Evolutionary conservation across 2,888 invertebrate species (phyloP).

Genomic region (Euplexia lucipara): DNA sequence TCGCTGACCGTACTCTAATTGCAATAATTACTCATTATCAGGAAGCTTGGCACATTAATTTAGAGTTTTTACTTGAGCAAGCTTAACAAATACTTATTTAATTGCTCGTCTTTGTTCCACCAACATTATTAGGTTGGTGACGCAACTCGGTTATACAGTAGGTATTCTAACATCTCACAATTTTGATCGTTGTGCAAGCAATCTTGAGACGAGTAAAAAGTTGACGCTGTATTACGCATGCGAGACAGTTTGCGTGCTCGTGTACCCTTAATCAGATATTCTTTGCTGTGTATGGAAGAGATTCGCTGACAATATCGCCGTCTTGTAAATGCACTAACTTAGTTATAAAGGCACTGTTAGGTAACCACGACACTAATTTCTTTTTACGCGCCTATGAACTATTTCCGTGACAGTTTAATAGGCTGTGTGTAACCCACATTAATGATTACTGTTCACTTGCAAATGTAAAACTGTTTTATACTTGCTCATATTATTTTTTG

Average conservation of each 20-base stretch:
- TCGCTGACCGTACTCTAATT: conserved; percentile 85
- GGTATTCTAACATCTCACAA: conserved; percentile 70
- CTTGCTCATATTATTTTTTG: conserved; percentile 41
- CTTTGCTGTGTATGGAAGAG: conserved; percentile 70
- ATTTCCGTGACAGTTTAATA: conserved; percentile 72
- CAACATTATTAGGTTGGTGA: conserved; percentile 81
- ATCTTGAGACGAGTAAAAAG: conserved; percentile 71
- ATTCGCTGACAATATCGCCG: conserved; percentile 59
- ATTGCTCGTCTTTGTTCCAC: conserved; percentile 87
- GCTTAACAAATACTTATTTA: conserved; percentile 88
- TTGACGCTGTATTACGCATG: conserved; percentile 66
- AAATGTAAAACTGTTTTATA: conserved; percentile 62
- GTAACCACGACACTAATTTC: conserved; percentile 65
- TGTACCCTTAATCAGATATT: conserved; percentile 75
- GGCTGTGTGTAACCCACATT: conserved; percentile 61
- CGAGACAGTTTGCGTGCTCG: conserved; percentile 75
- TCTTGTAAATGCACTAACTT: conserved; percentile 58
- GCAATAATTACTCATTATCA: conserved; percentile 89
- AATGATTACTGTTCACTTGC: conserved; percentile 59
- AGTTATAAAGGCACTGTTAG: conserved; percentile 61
- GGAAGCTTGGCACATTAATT: conserved; percentile 87
- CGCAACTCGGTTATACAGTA: conserved; percentile 78
- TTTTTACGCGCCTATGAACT: conserved; percentile 66
- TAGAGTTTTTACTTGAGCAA: conserved; percentile 84
- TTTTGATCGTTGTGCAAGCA: conserved; percentile 84